Base-by-base conservation (phyloP, 2,888 invertebrate species). In the Seira ritae region DNA sequence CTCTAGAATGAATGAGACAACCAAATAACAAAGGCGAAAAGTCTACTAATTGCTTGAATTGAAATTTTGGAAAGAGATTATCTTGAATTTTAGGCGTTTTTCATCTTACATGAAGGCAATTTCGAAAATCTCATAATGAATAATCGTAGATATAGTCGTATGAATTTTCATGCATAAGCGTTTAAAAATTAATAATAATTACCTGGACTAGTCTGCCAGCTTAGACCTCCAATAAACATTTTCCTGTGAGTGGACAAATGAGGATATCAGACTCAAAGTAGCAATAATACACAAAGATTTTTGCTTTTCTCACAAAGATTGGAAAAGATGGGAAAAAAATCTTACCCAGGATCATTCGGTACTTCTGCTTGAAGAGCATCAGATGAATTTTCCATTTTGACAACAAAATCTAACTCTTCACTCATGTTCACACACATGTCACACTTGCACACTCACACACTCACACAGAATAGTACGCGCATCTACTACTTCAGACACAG, bases 181-280 rank as follows among this genome's bases (percentile, higher is more conserved):
- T n/a, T n/a, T n/a, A 31, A 8, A 31, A 31, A 31, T 31, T 2
- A 31, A 31, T 31, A n/a, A n/a, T n/a, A n/a, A 94, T 93, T 94
- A 98, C 98, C 98, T 95, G 98, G 98, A 94, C 98, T 98, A 91
- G 98, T 99, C 94, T 98, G 98, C 98, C 98, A 99, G 94, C 98
- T 98, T 92, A 99, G 95, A 91, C 99, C 99, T 91, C 99, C 99
- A 93, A 99, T 97, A 95, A 99, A 99, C 98, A 99, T 99, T 96
- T 99, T 99, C 94, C 98, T 98, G 95, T 90, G 96, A 96, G 90
- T 91, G 50, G 19, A 75, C 4, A n/a, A 42, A 4, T 42, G 22
- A 6, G n/a, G n/a, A n/a, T n/a, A n/a, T n/a, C n/a, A n/a, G n/a
- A n/a, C n/a, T n/a, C 37, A 92, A 92, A 66, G 62, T 46, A 79